Conservation (phyloP, 2,888 invertebrate genomes). For the Euplexia lucipara region DNA sequence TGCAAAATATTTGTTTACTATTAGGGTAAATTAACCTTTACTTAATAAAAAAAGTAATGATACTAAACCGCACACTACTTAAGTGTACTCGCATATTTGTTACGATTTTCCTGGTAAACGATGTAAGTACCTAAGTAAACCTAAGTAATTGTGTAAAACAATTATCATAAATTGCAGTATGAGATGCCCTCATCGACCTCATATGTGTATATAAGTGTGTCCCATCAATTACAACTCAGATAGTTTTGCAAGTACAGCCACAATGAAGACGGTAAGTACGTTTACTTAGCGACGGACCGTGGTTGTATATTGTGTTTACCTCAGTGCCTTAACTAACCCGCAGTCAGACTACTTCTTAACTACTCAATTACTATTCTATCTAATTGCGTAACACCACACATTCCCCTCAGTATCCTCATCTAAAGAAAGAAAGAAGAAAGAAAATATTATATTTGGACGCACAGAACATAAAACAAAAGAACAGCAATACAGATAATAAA, state of each 20-base stretch:
- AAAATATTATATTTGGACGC: too few species aligned
- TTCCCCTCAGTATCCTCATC: too few species aligned
- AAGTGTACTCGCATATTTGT: conserved; percentile 14
- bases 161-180: conserved; percentile 22
- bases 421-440: too few species aligned
- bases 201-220: conserved; percentile 57
- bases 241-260: conserved; percentile 54
- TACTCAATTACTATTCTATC: too few species aligned
- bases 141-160: conserved; percentile 20
- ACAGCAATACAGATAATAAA: too few species aligned
- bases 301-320: not conserved
- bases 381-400: too few species aligned
- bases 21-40: too few species aligned
- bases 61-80: conserved; percentile 5
- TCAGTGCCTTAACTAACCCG: not conserved
- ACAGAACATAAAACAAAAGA: too few species aligned
- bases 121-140: not conserved
- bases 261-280: conserved; percentile 69
- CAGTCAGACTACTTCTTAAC: too few species aligned
- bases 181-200: conserved; percentile 41
- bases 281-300: not conserved
- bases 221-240: conserved; percentile 40
- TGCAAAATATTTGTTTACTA: too few species aligned
- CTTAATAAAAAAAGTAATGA: too few species aligned
- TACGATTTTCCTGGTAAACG: conserved; percentile 37